Conservation (phyloP, 2,888 invertebrate genomes). For the Orthosia incerta region DNA sequence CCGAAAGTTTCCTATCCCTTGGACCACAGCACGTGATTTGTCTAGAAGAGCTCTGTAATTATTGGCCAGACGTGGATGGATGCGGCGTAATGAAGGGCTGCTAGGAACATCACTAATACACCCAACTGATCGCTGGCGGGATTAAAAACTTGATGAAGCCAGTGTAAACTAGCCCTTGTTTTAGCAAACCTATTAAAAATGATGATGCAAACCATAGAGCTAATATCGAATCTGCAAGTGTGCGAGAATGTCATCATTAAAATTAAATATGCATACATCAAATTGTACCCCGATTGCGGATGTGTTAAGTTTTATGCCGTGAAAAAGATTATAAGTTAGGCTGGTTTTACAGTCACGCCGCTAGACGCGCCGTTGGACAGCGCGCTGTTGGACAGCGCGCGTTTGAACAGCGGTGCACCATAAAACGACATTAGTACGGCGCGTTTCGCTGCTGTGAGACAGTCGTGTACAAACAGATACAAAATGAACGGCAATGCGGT, state of each 20-base stretch:
- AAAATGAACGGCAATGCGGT: too few species aligned
- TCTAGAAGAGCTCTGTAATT: constrained; percentile 81
- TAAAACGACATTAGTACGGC: too few species aligned
- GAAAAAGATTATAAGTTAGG: constrained; percentile 34
- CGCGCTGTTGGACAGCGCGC: too few species aligned
- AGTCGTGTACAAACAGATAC: too few species aligned
- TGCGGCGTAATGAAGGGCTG: constrained; percentile 68
- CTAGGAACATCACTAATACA: constrained; percentile 55
- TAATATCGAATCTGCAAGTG: constrained; percentile 1
- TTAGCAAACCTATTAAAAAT: constrained; percentile 26
- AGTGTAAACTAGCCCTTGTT: constrained; percentile 38
- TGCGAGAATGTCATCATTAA: constrained; percentile 36
- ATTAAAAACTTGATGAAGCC: constrained; percentile 52
- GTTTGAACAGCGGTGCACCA: too few species aligned
- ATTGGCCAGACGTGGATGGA: constrained; percentile 82
- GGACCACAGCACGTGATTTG: constrained; percentile 74
- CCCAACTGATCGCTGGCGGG: constrained; percentile 39
- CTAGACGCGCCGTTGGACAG: too few species aligned
- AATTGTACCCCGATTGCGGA: constrained; percentile 30
- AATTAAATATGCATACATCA: constrained; percentile 41
- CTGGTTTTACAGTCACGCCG: too few species aligned
- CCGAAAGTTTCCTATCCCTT: constrained; percentile 31
- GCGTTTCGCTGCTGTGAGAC: too few species aligned
- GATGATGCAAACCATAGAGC: constrained; percentile 18
- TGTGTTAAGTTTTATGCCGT: constrained; percentile 29